Evolutionary conservation across 2,888 invertebrate genomes (phyloP), one percentile per base, ranked within the genome.

Genomic region (Harpalus rubripes): DNA sequence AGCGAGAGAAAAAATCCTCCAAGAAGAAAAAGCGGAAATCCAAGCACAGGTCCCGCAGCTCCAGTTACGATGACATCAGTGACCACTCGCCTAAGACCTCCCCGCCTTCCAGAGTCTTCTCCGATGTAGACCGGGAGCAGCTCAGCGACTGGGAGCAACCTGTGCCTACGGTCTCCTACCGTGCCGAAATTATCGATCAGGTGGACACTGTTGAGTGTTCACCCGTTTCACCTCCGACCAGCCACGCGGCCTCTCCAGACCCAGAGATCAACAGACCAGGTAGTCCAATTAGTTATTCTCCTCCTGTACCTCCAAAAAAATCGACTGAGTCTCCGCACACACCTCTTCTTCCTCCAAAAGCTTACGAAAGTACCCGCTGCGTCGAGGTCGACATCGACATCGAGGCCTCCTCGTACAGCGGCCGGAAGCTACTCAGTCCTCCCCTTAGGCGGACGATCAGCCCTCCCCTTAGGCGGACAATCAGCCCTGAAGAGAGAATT

Each of bases 1-100:
- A 96, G 90, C 92, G 92, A 86, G 92, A 93, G 84, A 90, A 92
- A 86, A 95, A 95, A 87, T 93, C 94, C 63, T 95, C 95, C 88
- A 96, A 95, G 90, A 95, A 94, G 91, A 95, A 94, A 90, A 94
- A 95, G 84, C 91, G 92, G 86, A 95, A 95, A 90, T 92, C 92
- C 59, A 93, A 94, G 90, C 94, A 95, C 78, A 92, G 93, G 84
- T 95, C 95, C 58, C 93, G 94, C 80, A 95, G 95, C 85, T 94
- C 95, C 0, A 95, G 95, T 88, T 92, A 95, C 86, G 95, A 94
- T 89, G 94, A 94, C 87, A 92, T 94, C 81, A 94, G 94, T 18
- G 93, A 93, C 52, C 93, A 93, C 87, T 93, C 91, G 84, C 88
- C 88, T n/a, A 86, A 86, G 86, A 90, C 58, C 90, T 90, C 74